Evolutionary conservation across 1,140 invertebrate species (phyloP).

Genomic region (Steinernema feltiae): DNA sequence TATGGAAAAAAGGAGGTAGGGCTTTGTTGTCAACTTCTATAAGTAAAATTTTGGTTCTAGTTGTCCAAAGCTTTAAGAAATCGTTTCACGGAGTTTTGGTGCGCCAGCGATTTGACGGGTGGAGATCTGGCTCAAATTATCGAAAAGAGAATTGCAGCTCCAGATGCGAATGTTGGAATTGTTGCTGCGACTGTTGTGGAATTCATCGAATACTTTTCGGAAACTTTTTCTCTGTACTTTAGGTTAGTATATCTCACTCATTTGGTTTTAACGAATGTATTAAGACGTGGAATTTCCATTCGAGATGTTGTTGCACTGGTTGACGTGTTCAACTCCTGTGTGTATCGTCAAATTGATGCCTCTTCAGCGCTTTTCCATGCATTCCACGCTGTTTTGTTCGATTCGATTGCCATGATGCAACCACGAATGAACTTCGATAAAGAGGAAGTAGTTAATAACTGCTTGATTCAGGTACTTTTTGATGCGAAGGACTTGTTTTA

Average conservation of each 20-base stretch:
- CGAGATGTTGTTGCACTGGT: constrained; percentile 88
- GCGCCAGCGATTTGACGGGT: constrained; percentile 67
- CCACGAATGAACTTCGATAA: constrained; percentile 28
- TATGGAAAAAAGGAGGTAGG: constrained; percentile 92
- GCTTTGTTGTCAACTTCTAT: constrained; percentile 12
- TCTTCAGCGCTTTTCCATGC: constrained; percentile 83
- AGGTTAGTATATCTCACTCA: constrained; percentile 58
- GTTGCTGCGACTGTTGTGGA: constrained; percentile 66
- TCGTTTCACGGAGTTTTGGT: constrained; percentile 98
- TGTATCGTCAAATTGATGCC: constrained; percentile 60
- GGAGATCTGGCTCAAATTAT: constrained; percentile 74
- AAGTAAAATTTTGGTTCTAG: constrained; percentile 54
- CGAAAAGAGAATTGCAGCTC: constrained; percentile 44
- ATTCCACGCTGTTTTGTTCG: constrained; percentile 64
- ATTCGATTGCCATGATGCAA: constrained; percentile 35
- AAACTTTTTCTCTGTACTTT: constrained; percentile 44
- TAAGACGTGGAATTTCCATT: constrained; percentile 68
- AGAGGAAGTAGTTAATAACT: constrained; percentile 20
- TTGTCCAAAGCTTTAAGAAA: constrained; percentile 92
- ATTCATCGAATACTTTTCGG: constrained; percentile 74
- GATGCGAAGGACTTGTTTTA: background rate
- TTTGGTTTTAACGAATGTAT: constrained; percentile 30
- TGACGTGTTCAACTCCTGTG: constrained; percentile 71
- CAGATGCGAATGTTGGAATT: constrained; percentile 15
- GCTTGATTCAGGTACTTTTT: constrained; percentile 17